A percentile compares a stretch with the other conserved stretches of the same genome.
phyloP scores from a whole-genome alignment of 1,140 invertebrate species.

The Drosophila navojoa region DNA sequence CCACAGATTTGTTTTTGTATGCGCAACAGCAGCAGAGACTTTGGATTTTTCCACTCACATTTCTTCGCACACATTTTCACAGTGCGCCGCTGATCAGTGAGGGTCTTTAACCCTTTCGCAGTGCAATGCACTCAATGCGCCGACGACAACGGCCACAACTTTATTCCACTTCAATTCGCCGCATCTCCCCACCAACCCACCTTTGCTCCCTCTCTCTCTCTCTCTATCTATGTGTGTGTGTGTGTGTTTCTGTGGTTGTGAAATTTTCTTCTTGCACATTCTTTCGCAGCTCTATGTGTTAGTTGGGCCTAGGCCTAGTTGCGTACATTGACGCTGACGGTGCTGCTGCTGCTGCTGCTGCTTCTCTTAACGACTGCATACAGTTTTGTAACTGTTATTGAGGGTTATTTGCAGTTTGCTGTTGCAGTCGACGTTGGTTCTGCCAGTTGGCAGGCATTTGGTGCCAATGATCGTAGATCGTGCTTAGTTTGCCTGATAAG shows the following conservation, averaged over 20 bases:
- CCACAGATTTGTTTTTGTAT: slow-evolving; percentile 65
- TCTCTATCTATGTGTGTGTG: slow-evolving; percentile 3
- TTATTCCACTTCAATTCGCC: slow-evolving; percentile 47
- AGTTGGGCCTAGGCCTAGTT: slow-evolving; percentile 69
- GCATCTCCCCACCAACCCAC: slow-evolving; percentile 39
- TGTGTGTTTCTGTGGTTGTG: slow-evolving; percentile 32
- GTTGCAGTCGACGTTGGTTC: slow-evolving; percentile 33
- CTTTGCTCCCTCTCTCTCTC: background rate
- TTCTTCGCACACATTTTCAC: slow-evolving; percentile 46
- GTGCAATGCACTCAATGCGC: slow-evolving; percentile 73
- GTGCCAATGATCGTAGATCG: slow-evolving; percentile 66
- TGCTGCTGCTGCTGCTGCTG: slow-evolving; percentile 7
- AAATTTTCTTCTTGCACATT: slow-evolving; percentile 74
- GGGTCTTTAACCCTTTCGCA: slow-evolving; percentile 82
- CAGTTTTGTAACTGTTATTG: slow-evolving; percentile 83
- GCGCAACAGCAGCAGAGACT: slow-evolving; percentile 35
- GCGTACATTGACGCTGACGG: slow-evolving; percentile 65
- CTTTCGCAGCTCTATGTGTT: slow-evolving; percentile 45
- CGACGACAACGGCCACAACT: slow-evolving; percentile 46
- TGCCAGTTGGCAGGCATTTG: slow-evolving; percentile 35
- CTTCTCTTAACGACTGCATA: slow-evolving; percentile 65
- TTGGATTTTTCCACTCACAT: slow-evolving; percentile 77
- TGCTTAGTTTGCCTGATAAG: slow-evolving; percentile 80
- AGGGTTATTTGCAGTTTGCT: slow-evolving; percentile 71
- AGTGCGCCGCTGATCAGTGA: slow-evolving; percentile 52